Evolutionary conservation across 2,113 vertebrate genomes (phyloP).

Genomic region (Choloepus hoffmanni): DNA sequence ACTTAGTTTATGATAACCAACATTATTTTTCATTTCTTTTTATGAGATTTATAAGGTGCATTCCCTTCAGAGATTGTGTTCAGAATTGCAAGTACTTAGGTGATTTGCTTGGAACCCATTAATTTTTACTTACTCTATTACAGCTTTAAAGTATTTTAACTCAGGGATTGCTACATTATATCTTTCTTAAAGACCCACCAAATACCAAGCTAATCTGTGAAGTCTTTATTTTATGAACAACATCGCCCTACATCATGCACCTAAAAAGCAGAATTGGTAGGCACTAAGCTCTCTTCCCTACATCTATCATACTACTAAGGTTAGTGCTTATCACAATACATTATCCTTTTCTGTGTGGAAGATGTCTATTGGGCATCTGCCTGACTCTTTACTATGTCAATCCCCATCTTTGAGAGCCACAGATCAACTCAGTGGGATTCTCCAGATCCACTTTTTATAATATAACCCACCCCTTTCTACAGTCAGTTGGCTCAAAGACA

Average conservation of each 20-base stretch:
- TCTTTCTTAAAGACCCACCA: background rate
- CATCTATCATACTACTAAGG: background rate
- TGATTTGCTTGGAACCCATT: constrained; percentile 46
- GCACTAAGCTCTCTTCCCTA: background rate
- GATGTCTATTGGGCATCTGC: background rate
- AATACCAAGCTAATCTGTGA: background rate
- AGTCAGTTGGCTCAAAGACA: background rate
- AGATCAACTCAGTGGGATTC: background rate
- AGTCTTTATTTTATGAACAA: background rate
- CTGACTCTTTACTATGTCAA: background rate
- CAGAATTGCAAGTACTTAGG: constrained; percentile 55
- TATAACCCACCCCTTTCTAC: background rate
- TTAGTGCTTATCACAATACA: background rate
- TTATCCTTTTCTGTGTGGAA: background rate
- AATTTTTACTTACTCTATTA: constrained; percentile 67
- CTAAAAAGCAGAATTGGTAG: background rate
- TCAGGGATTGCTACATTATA: background rate
- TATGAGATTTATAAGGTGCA: constrained; percentile 19
- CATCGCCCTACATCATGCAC: no score
- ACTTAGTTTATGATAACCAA: constrained; percentile 49
- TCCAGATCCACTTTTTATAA: background rate
- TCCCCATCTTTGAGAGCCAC: background rate
- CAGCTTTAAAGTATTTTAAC: constrained; percentile 49
- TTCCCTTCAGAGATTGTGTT: constrained; percentile 44
- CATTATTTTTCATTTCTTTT: constrained; percentile 69